phyloP scores from a whole-genome alignment of 2,113 vertebrate genomes.

The Xiphorhynchus elegans region DNA sequence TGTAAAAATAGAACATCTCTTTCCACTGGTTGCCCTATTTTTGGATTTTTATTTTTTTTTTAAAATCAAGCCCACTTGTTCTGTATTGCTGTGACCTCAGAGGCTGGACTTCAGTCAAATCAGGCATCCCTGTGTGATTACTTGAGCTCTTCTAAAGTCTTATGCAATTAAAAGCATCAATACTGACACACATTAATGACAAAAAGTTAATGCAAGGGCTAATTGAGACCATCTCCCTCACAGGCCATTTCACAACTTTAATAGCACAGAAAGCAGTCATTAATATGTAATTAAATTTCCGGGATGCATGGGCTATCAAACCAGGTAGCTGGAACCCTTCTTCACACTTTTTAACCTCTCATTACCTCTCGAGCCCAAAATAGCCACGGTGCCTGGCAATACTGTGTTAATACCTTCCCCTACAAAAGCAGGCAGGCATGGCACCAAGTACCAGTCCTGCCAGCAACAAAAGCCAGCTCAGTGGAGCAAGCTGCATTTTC shows the following conservation, averaged over 20 bases:
- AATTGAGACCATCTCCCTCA: slow-evolving; percentile 47
- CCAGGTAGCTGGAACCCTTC: neutral
- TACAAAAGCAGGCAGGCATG: neutral
- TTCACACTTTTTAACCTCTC: slow-evolving; percentile 46
- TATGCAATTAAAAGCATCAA: slow-evolving; percentile 18
- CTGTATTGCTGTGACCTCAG: neutral
- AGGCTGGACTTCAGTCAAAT: neutral
- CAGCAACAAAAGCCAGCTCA: neutral
- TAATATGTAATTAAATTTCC: slow-evolving; percentile 64
- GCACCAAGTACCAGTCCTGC: neutral
- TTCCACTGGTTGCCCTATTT: neutral
- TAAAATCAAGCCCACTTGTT: neutral
- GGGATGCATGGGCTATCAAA: neutral
- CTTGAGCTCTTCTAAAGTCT: neutral
- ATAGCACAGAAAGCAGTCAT: slow-evolving; percentile 22
- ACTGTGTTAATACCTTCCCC: neutral
- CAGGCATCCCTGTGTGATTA: neutral
- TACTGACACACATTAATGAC: slow-evolving; percentile 33
- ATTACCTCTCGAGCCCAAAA: neutral
- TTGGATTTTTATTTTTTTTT: neutral
- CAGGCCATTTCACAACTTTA: slow-evolving; percentile 47
- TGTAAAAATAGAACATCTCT: neutral
- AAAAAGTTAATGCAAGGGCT: slow-evolving; percentile 52
- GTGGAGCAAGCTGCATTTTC: neutral
- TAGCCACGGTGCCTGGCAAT: neutral